Base-by-base conservation (phyloP, 2,797 vertebrate species). In the Semotilus atromaculatus region DNA sequence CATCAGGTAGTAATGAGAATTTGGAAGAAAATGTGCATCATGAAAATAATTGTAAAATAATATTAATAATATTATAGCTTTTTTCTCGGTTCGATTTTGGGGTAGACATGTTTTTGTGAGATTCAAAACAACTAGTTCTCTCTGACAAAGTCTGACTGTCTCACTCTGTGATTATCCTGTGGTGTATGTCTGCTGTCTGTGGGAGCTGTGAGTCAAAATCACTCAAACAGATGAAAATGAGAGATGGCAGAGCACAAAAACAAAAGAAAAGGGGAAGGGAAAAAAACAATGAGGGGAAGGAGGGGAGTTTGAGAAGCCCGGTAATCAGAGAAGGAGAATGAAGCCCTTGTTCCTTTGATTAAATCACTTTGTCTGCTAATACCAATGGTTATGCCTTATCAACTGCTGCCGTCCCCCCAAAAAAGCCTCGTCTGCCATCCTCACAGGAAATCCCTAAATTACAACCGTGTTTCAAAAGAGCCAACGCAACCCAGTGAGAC, bases 291-390 rank as follows among this genome's bases (percentile, higher is more conserved):
- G 40, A 81, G 38, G 58, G 29, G 58, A 48, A 48, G n/a, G 48
- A 78, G 51, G 43, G 66, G 72, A 34, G 72, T 71, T 60, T 71
- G 86, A 68, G 85, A 36, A 60, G 48, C 74, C 74, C 82, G 60
- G 75, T 81, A 86, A 89, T 88, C 87, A 90, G 83, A 48, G 64
- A 70, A 23, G 62, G 38, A 84, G 73, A 82, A 87, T 80, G 48
- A 77, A 82, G 82, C 58, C 71, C 48, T 21, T 73, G 85, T 86
- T 90, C 71, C 83, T 85, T 81, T 89, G 88, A 88, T 88, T 90
- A 87, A 90, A 87, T 85, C 74, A 14, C 81, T 86, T 88, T 89
- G 88, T 88, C 87, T 86, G 72, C 77, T 88, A 86, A 86, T 89
- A 82, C 70, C 18, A 66, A 83, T 88, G 85, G 80, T 86, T 79